Evolutionary conservation across 2,888 invertebrate species (phyloP), one percentile per base, ranked within the genome.

Genomic region (Baccha elongata): DNA sequence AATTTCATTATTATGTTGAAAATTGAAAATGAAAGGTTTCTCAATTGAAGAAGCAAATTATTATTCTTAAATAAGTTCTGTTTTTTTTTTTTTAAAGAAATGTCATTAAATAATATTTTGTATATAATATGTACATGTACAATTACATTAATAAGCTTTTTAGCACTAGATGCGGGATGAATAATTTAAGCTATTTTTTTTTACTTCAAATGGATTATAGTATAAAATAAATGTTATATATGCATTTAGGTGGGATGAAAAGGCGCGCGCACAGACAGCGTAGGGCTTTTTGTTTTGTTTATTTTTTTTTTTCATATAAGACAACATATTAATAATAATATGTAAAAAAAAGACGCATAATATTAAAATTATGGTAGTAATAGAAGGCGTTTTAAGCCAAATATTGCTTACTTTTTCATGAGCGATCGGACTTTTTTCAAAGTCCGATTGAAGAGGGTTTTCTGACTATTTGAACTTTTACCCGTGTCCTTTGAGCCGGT

Each of bases 361-460:
- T 64, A 64, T 26, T 50, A 48, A 50, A 73, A 60, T 71, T 64
- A 69, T 81, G 68, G 78, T 83, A 83, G 83, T 83, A 73, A 72
- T 73, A 64, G 62, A 76, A 32, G 52, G 53, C 55, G 29, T 48
- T n/a, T 35, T 67, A 55, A 73, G 78, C 83, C 67, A 75, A 76
- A 44, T 75, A 76, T 81, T 88, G 89, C 90, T 90, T 90, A 92
- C 89, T 92, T 92, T 88, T 91, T 91, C 84, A 93, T 95, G 89
- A 95, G 92, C 91, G 94, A 94, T 92, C 95, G 93, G 91, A 95
- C 94, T 93, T 95, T 95, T 91, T 95, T 95, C 87, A 95, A 94
- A 91, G 95, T 95, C 90, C 94, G 93, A 92, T 96, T 96, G 94
- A 96, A 95, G 90, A 96, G 96, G 91, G 96, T 96, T 89, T 94